Percentiles rank a stretch among this genome's conserved stretches.
Conservation (phyloP, 2,888 invertebrate genomes). For the Elegia similella region DNA sequence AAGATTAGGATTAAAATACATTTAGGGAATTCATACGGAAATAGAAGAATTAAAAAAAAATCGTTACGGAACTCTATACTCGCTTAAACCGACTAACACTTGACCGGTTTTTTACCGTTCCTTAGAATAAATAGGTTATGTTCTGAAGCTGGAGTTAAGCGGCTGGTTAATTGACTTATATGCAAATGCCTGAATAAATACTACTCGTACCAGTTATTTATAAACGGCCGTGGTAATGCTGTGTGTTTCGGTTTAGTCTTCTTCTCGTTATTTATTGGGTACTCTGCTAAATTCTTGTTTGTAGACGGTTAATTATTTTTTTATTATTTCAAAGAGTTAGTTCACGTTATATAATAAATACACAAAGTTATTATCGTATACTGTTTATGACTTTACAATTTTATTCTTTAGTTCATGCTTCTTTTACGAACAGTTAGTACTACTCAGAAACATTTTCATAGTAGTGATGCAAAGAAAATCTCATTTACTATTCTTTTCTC, state of each 20-base stretch:
- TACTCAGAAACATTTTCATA: no score
- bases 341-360: no score
- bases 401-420: no score
- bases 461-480: no score
- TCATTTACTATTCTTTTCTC: no score
- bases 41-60: not conserved
- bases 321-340: no score
- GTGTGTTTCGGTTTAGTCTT: not conserved
- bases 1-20: no score
- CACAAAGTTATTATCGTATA: no score
- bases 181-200: constrained; percentile 12
- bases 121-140: constrained; percentile 16
- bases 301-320: not conserved
- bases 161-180: constrained; percentile 9
- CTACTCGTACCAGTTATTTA: constrained; percentile 3
- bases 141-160: constrained; percentile 6
- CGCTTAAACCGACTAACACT: not conserved
- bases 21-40: no score
- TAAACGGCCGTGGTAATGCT: not conserved
- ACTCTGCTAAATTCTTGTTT: not conserved
- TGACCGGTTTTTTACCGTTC: constrained; percentile 16
- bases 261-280: not conserved
- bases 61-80: not conserved
- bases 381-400: no score
- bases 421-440: no score